These are phyloP conservation scores for Brotula barbata DNA, from an alignment of 2,797 vertebrate species.

Conservation along the genomic window DNA sequence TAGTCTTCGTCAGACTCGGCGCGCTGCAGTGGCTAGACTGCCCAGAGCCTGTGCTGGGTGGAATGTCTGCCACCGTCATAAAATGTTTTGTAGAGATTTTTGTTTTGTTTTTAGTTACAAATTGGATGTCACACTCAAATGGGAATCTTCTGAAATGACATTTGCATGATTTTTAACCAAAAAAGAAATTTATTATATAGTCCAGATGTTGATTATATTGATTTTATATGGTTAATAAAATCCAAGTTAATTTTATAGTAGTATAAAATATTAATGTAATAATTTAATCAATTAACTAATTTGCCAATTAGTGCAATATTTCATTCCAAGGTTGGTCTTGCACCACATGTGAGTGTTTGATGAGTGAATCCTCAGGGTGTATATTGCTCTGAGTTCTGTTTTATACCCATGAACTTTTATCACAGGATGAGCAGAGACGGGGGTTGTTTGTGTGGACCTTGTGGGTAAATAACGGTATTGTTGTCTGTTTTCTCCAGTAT, in stretches of 20 bases:
- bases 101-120: background rate
- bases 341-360: too few species aligned
- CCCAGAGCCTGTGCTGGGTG: slow-evolving; percentile 3
- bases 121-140: background rate
- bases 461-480: slow-evolving; percentile 77
- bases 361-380: slow-evolving; percentile 14
- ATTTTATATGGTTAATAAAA: too few species aligned
- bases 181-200: too few species aligned
- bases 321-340: background rate
- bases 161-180: background rate
- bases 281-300: too few species aligned
- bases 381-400: slow-evolving; percentile 32
- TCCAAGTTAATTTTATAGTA: too few species aligned
- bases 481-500: slow-evolving; percentile 73
- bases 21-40: slow-evolving; percentile 32
- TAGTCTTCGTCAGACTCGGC: slow-evolving; percentile 23
- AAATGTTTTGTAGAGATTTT: background rate
- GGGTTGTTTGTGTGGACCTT: slow-evolving; percentile 69
- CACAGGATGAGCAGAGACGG: slow-evolving; percentile 68
- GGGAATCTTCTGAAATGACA: background rate
- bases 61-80: slow-evolving; percentile 9
- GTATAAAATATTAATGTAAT: too few species aligned
- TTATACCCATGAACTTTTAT: slow-evolving; percentile 64
- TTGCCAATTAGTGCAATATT: background rate
- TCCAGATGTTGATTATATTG: background rate